Percentiles rank a stretch among this genome's conserved stretches.
Evolutionary conservation across 2,888 invertebrate species (phyloP).

Genomic region (Ichneumoninae sp.): DNA sequence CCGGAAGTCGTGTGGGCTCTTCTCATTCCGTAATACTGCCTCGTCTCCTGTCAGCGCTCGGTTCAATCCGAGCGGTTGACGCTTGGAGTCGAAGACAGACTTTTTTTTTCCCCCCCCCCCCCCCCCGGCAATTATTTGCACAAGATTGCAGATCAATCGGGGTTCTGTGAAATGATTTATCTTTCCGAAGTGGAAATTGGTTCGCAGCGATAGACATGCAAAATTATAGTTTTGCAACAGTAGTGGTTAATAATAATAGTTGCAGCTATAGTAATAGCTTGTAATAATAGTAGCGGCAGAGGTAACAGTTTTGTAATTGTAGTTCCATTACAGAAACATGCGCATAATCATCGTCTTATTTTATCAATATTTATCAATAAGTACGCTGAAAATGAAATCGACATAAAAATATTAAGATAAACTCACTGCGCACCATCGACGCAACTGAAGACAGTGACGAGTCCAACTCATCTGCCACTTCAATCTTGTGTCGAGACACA

Average conservation of each 20-base stretch:
- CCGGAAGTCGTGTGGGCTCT: slow-evolving; percentile 59
- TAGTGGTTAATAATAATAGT: not conserved
- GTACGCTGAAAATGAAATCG: not conserved
- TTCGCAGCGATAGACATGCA: not conserved
- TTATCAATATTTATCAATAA: not conserved
- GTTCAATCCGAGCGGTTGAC: not conserved
- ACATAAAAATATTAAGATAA: not conserved
- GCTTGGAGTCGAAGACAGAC: not conserved
- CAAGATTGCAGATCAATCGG: not conserved
- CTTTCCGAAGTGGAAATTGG: not conserved
- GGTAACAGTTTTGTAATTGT: not conserved
- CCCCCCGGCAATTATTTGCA: not conserved
- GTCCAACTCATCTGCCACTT: not conserved
- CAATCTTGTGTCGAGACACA: too few species aligned
- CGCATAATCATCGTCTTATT: not conserved
- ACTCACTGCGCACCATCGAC: not conserved
- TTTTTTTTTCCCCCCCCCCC: not conserved
- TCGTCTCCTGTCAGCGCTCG: not conserved
- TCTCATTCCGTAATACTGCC: not conserved
- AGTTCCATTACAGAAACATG: not conserved
- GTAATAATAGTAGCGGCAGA: not conserved
- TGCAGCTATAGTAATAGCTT: not conserved
- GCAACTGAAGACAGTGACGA: not conserved
- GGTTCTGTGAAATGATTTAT: not conserved
- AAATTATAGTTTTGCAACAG: not conserved